Conservation (phyloP, 64 coral and sea anemone genomes). For the Dendrophyllia cribrosa region DNA sequence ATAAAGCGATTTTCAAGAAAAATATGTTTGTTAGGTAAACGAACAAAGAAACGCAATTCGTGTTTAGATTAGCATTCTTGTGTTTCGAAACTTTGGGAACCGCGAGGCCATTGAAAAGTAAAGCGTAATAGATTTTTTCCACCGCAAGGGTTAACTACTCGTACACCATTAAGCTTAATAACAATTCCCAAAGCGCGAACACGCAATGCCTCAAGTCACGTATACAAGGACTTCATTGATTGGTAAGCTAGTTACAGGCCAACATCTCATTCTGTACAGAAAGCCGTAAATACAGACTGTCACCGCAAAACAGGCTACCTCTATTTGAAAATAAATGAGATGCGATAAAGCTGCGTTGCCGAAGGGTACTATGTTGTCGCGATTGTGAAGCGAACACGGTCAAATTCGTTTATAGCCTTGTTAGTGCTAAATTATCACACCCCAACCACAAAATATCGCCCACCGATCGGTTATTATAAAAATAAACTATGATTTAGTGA, state of each 20-base stretch:
- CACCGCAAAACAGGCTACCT: not conserved
- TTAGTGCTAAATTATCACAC: constrained; percentile 1
- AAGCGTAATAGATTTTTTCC: not conserved
- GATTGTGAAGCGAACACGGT: not conserved
- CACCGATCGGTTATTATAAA: not conserved
- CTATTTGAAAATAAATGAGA: not conserved
- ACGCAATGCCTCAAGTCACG: constrained; percentile 49
- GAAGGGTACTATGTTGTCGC: not conserved
- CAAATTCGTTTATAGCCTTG: constrained; percentile 49
- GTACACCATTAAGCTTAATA: not conserved
- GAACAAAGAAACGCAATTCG: constrained; percentile 2
- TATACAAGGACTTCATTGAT: constrained; percentile 18
- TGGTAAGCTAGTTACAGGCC: constrained; percentile 25
- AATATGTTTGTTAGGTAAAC: constrained; percentile 62
- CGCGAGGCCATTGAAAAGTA: not conserved
- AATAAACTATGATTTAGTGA: constrained; percentile 13
- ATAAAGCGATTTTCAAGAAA: constrained; percentile 58
- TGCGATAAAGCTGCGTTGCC: not conserved
- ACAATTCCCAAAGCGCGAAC: constrained; percentile 44
- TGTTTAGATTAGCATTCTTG: constrained; percentile 34
- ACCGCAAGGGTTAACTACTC: not conserved
- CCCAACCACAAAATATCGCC: constrained; percentile 35
- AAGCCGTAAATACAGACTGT: not conserved
- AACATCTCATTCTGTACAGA: constrained; percentile 9
- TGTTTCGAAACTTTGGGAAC: not conserved